Evolutionary conservation across 2,113 vertebrate genomes (phyloP).

Genomic region (Mesoclemmys tuberculata): DNA sequence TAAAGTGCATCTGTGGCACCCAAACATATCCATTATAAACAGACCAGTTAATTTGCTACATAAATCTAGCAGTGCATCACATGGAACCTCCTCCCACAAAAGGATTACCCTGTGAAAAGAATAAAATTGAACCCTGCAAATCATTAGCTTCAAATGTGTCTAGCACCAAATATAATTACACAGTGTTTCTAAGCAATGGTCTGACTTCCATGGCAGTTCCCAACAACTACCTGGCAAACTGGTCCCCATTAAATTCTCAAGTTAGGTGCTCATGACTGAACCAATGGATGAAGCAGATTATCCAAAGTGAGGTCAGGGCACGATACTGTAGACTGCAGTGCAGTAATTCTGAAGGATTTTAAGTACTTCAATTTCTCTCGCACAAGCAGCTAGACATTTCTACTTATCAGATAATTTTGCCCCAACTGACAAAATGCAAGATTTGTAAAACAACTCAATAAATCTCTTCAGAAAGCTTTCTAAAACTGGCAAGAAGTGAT

Average conservation of each 20-base stretch:
- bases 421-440: neutral
- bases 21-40: constrained; percentile 13
- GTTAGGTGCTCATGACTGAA: neutral
- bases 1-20: neutral
- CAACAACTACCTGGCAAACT: neutral
- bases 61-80: neutral
- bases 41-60: neutral
- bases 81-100: neutral
- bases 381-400: neutral
- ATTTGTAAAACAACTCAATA: neutral
- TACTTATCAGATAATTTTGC: neutral
- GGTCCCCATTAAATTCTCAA: neutral
- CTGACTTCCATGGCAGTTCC: neutral
- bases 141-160: constrained; percentile 21
- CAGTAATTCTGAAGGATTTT: neutral
- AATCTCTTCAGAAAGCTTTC: neutral
- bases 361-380: neutral
- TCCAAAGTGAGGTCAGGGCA: neutral
- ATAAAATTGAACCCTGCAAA: neutral
- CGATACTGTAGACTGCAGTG: neutral
- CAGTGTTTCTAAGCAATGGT: neutral
- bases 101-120: neutral
- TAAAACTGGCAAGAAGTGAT: neutral
- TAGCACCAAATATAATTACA: neutral
- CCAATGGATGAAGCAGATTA: neutral